Percentiles rank a stretch among this genome's conserved stretches.
phyloP scores from a whole-genome alignment of 2,797 vertebrate genomes.

The Protonibea diacanthus region DNA sequence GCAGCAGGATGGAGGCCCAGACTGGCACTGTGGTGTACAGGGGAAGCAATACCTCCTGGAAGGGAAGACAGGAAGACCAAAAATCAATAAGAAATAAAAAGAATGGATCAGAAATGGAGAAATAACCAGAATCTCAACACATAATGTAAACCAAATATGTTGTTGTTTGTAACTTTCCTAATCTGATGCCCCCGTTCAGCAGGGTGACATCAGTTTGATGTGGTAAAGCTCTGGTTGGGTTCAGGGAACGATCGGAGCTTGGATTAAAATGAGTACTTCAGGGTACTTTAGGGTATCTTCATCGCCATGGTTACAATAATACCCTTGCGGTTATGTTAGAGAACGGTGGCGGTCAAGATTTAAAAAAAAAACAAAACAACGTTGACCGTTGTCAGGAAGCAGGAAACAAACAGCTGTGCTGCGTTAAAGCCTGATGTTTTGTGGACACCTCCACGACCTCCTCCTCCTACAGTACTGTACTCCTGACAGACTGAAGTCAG shows the following conservation, averaged over 20 bases:
- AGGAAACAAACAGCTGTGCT: not conserved
- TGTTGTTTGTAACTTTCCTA: too few species aligned
- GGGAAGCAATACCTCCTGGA: conserved; percentile 65
- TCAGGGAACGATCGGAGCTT: too few species aligned
- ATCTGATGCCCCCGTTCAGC: too few species aligned
- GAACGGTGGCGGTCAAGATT: too few species aligned
- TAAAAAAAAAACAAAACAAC: too few species aligned
- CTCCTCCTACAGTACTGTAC: not conserved
- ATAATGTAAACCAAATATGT: too few species aligned
- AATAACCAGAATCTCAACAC: not conserved
- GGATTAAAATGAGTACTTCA: too few species aligned
- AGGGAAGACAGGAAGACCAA: not conserved
- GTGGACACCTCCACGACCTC: not conserved
- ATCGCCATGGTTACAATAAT: too few species aligned
- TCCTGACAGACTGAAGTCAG: not conserved
- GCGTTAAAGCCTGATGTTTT: not conserved
- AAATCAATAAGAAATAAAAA: not conserved
- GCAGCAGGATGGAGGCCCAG: conserved; percentile 60
- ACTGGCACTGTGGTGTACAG: conserved; percentile 9
- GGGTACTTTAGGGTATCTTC: too few species aligned
- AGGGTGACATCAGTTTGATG: too few species aligned
- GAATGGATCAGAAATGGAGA: not conserved
- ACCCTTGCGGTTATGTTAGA: too few species aligned
- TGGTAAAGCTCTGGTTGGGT: too few species aligned
- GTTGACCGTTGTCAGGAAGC: not conserved